Percentiles rank a stretch among this genome's conserved stretches.
phyloP scores from a whole-genome alignment of 2,113 vertebrate genomes.

The Strigops habroptila region DNA sequence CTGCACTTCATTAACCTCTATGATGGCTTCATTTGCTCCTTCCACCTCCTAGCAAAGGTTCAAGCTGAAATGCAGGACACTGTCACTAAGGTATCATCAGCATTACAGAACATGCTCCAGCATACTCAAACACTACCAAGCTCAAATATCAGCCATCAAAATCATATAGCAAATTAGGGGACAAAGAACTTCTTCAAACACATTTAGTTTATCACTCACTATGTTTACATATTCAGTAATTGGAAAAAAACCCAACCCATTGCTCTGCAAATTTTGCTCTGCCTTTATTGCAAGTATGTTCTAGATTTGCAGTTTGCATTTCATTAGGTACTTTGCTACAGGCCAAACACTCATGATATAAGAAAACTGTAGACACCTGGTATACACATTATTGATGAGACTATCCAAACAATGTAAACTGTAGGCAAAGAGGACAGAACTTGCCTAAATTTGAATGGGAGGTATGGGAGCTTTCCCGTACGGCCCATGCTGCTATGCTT shows the following conservation, averaged over 20 bases:
- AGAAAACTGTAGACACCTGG: neutral
- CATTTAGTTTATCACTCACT: neutral
- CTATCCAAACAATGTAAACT: neutral
- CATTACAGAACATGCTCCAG: neutral
- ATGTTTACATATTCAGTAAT: neutral
- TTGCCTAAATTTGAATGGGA: neutral
- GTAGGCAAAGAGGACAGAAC: neutral
- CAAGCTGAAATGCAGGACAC: neutral
- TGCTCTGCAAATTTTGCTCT: neutral
- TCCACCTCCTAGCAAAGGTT: neutral
- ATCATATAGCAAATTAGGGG: neutral
- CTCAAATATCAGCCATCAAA: neutral
- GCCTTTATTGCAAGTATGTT: neutral
- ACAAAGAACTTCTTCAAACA: neutral
- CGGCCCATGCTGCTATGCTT: neutral
- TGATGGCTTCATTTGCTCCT: neutral
- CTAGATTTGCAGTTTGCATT: neutral
- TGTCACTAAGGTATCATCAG: neutral
- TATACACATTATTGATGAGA: neutral
- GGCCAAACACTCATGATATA: neutral
- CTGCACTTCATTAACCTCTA: neutral
- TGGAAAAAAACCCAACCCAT: neutral
- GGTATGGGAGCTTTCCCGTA: neutral
- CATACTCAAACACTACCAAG: neutral
- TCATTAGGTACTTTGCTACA: neutral